phyloP scores from a whole-genome alignment of 2,888 invertebrate genomes.

The Sphaeridia pumilis region DNA sequence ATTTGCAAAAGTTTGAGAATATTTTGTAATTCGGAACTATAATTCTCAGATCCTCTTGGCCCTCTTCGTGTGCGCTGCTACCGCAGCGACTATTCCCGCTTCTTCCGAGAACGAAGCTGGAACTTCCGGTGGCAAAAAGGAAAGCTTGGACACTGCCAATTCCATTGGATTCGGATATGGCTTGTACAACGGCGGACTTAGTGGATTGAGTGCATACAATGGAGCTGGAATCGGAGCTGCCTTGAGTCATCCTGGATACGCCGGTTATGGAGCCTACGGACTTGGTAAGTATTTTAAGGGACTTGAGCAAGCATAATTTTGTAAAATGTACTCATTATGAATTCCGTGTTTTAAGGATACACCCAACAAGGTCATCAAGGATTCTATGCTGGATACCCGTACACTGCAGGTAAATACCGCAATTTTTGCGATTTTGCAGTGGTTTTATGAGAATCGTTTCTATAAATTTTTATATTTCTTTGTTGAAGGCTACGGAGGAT shows the following conservation, averaged over 20 bases:
- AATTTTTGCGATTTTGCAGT: too few species aligned
- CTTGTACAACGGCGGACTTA: constrained; percentile 7
- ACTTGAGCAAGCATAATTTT: too few species aligned
- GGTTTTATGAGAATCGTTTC: too few species aligned
- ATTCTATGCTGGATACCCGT: background rate
- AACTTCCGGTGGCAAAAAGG: constrained; percentile 18
- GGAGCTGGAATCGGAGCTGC: too few species aligned
- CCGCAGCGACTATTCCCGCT: constrained; percentile 19
- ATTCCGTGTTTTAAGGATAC: too few species aligned
- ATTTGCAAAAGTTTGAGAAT: too few species aligned
- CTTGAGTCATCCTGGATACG: constrained; percentile 10
- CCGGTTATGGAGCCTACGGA: constrained; percentile 14
- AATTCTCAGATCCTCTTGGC: constrained; percentile 20
- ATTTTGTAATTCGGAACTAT: too few species aligned
- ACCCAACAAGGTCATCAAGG: too few species aligned
- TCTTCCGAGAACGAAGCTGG: too few species aligned
- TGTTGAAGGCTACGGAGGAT: constrained; percentile 8
- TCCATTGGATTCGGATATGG: constrained; percentile 19
- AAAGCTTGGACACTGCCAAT: constrained; percentile 24
- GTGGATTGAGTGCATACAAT: constrained; percentile 9
- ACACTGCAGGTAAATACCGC: constrained; percentile 1
- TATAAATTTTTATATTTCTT: background rate
- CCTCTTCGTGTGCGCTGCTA: constrained; percentile 25
- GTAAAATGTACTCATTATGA: too few species aligned
- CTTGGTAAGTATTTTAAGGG: constrained; percentile 10